Evolutionary conservation across 2,888 invertebrate species (phyloP).

Genomic region (Parelbella ahira): DNA sequence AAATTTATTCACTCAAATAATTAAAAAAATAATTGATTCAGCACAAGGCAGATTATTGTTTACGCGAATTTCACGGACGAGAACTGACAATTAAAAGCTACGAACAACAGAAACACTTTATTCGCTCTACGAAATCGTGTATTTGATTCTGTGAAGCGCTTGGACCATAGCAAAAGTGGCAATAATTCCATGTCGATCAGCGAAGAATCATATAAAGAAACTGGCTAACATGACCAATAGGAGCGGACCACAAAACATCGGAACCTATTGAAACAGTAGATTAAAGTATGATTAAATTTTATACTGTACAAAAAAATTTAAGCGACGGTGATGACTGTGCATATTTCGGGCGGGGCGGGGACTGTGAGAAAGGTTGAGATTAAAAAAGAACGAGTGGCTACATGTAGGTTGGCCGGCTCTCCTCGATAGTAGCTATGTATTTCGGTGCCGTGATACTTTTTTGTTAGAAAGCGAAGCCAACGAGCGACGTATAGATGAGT

Average conservation of each 20-base stretch:
- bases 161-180: slow-evolving; percentile 10
- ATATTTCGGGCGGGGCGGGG: slow-evolving; percentile 52
- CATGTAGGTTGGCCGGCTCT: slow-evolving; percentile 46
- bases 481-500: slow-evolving; percentile 10
- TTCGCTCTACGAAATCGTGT: slow-evolving; percentile 16
- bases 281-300: slow-evolving; percentile 73
- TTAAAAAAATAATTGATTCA: slow-evolving; percentile 12
- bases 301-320: slow-evolving; percentile 46
- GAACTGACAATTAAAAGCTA: background rate
- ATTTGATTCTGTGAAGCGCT: slow-evolving; percentile 1
- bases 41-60: slow-evolving; percentile 7
- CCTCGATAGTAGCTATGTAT: slow-evolving; percentile 42
- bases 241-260: slow-evolving; percentile 33
- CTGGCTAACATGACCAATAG: slow-evolving; percentile 35
- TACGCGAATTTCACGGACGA: slow-evolving; percentile 11
- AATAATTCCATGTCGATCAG: slow-evolving; percentile 11
- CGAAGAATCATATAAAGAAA: slow-evolving; percentile 37
- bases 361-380: slow-evolving; percentile 46
- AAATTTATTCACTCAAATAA: slow-evolving; percentile 4
- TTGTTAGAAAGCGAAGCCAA: slow-evolving; percentile 31
- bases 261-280: slow-evolving; percentile 66
- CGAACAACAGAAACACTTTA: slow-evolving; percentile 11
- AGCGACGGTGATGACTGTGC: slow-evolving; percentile 54
- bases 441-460: slow-evolving; percentile 28
- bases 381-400: slow-evolving; percentile 39